A percentile compares a stretch with the other conserved stretches of the same genome.
These are phyloP conservation scores for Emys orbicularis DNA, from an alignment of 2,797 vertebrate genomes.

Conservation along the genomic window DNA sequence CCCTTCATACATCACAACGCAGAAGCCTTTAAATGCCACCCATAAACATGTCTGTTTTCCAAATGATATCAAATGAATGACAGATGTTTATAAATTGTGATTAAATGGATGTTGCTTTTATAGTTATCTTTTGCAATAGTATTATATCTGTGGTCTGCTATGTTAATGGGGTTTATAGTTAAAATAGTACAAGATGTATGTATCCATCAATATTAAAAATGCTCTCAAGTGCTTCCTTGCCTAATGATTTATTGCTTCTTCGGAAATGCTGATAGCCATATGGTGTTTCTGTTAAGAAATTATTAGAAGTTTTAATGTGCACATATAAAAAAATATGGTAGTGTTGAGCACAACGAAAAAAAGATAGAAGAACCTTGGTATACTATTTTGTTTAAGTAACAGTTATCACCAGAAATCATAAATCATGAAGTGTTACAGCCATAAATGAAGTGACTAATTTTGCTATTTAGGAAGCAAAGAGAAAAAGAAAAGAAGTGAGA, in stretches of 20 bases:
- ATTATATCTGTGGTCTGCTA: not conserved
- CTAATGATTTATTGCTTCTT: conserved; percentile 26
- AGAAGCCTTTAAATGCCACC: not conserved
- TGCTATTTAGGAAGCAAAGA: not conserved
- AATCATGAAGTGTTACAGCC: not conserved
- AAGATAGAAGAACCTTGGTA: no score
- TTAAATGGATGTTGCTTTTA: conserved; percentile 25
- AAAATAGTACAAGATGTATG: not conserved
- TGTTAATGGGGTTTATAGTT: conserved; percentile 24
- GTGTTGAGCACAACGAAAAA: not conserved
- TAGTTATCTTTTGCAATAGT: not conserved
- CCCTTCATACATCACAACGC: conserved; percentile 3
- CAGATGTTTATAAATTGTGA: conserved; percentile 40
- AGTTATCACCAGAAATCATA: not conserved
- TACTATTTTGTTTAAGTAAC: not conserved
- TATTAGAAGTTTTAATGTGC: conserved; percentile 5
- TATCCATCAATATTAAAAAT: conserved; percentile 36
- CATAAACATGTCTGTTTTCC: conserved; percentile 26
- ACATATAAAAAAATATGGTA: not conserved
- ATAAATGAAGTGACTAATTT: not conserved
- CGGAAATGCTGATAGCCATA: conserved; percentile 10
- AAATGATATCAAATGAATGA: conserved; percentile 36
- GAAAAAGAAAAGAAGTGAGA: not conserved
- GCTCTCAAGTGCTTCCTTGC: conserved; percentile 6
- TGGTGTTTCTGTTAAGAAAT: conserved; percentile 11